A percentile compares a stretch with the other conserved stretches of the same genome.
These are phyloP conservation scores for Anhinga rufa DNA, from an alignment of 2,113 vertebrate species.

Conservation along the genomic window DNA sequence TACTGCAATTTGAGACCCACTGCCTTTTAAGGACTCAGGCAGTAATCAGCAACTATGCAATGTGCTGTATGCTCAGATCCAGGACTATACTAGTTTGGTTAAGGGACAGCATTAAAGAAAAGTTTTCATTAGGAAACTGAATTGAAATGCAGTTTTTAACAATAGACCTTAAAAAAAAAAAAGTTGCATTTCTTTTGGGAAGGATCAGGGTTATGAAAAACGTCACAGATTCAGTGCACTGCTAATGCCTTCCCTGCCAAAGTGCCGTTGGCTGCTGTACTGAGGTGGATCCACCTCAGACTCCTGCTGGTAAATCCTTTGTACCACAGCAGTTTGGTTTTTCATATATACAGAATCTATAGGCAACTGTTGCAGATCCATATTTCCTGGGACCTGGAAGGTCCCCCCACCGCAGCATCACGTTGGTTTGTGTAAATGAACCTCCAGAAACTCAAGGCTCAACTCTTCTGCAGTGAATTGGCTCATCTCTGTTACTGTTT, in stretches of 20 bases:
- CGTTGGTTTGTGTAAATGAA: background rate
- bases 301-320: background rate
- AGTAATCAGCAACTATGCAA: background rate
- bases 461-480: background rate
- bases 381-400: background rate
- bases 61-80: background rate
- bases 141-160: background rate
- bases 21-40: background rate
- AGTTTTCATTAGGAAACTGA: background rate
- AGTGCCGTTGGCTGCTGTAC: background rate
- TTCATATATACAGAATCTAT: background rate
- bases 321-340: background rate
- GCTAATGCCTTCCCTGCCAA: background rate
- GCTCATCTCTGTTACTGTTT: background rate
- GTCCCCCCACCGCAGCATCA: rapidly evolving
- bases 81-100: background rate
- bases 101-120: background rate
- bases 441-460: background rate
- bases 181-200: background rate
- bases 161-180: background rate
- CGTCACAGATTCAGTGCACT: no score
- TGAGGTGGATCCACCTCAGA: background rate
- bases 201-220: background rate
- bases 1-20: background rate
- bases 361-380: background rate